Evolutionary conservation across 2,888 invertebrate genomes (phyloP).

Genomic region (Resseliella maxima): DNA sequence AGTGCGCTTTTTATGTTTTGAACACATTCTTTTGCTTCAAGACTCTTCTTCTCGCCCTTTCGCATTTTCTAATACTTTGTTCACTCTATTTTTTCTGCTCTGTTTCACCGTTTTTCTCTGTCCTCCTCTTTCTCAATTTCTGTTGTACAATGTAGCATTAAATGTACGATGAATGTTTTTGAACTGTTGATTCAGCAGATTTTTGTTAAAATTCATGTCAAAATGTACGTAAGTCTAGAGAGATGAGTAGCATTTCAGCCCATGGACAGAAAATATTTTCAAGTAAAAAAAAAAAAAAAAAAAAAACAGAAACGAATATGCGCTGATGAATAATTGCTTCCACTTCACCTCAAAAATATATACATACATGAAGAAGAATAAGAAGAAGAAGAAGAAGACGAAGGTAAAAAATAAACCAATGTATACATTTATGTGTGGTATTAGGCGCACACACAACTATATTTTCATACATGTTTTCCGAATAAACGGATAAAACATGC

Average conservation of each 20-base stretch:
- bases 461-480: neutral
- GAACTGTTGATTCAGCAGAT: neutral
- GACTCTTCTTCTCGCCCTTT: neutral
- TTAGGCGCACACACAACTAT: neutral
- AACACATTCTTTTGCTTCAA: neutral
- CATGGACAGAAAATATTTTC: neutral
- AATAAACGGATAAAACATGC: neutral
- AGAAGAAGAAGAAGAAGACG: neutral
- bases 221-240: neutral
- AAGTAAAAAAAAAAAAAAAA: neutral
- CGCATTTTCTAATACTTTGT: no score
- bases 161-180: neutral
- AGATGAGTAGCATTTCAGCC: no score
- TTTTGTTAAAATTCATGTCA: conserved; percentile 13
- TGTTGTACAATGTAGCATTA: neutral
- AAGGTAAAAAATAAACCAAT: neutral
- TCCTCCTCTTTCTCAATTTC: no score
- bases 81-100: no score
- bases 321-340: neutral
- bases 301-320: neutral
- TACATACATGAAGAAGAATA: neutral
- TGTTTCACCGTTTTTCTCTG: no score
- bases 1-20: conserved; percentile 2
- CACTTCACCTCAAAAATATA: neutral
- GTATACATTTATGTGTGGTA: neutral